These are phyloP conservation scores for Pardosa pseudoannulata DNA, from an alignment of 2,888 invertebrate species.

Conservation along the genomic window DNA sequence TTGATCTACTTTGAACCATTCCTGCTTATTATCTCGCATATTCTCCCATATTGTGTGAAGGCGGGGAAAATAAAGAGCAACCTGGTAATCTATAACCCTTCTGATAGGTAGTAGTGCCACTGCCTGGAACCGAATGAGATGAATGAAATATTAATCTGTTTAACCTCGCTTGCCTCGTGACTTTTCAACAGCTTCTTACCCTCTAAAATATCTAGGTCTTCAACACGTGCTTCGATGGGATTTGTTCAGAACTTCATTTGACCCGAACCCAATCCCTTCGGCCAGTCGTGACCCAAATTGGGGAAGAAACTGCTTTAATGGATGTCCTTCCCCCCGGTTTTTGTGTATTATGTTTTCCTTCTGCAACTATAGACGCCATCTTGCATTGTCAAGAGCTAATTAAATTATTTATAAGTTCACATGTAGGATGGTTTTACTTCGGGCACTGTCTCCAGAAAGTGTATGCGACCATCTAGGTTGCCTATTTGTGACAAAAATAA, in stretches of 20 bases:
- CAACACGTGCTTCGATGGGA: neutral
- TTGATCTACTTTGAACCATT: too few species aligned
- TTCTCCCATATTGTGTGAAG: too few species aligned
- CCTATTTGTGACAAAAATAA: too few species aligned
- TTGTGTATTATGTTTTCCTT: neutral
- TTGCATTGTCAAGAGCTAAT: neutral
- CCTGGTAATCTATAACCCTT: too few species aligned
- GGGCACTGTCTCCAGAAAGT: too few species aligned
- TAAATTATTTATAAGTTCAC: neutral
- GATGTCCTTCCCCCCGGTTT: neutral
- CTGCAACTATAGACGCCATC: neutral
- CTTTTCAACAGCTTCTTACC: neutral
- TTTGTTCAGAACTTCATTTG: constrained; percentile 8
- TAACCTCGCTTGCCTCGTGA: neutral
- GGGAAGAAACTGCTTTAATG: neutral
- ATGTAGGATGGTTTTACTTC: too few species aligned
- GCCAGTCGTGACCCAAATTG: neutral
- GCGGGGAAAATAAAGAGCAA: too few species aligned
- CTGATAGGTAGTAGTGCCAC: too few species aligned
- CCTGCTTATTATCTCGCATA: too few species aligned
- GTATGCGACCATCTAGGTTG: too few species aligned
- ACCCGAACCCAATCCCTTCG: neutral
- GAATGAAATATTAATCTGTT: neutral
- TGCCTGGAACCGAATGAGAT: too few species aligned
- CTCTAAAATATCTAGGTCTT: constrained; percentile 6